Evolutionary conservation across 1,140 invertebrate genomes (phyloP), one percentile per base, ranked within the genome.

Genomic region (Drosophila pachea): DNA sequence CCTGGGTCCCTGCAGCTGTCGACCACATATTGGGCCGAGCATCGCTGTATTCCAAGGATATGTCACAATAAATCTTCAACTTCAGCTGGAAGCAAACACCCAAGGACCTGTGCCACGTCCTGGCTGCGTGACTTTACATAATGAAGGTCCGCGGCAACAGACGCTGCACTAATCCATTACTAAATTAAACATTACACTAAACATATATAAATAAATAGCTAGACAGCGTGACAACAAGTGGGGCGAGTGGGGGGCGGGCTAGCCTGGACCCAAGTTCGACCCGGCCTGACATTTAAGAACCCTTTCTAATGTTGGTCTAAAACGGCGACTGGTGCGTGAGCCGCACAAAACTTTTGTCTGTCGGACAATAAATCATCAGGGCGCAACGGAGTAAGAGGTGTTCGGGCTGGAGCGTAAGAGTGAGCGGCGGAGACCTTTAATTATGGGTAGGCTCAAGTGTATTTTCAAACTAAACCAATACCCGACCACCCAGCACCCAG

Each of bases 161-260:
- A 50, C 54, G 49, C 61, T 59, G 31, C 61, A 54, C 76, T 86
- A 86, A 86, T 86, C 81, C 81, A 86, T 86, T 86, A 86, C 81
- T 86, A 86, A 86, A 86, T 86, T 86, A 86, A 86, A 86, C 81
- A 86, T 73, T 55, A 69, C 71, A 86, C 77, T 86, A 86, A 86
- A 86, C 86, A 52, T 43, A 69, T 66, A 81, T 69, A 86, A 86
- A 86, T 86, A 86, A 86, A 86, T 86, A 86, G 81, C 81, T 81
- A 81, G 79, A 83, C 79, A 67, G 72, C 78, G 79, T 83, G 79
- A 79, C 79, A 74, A 81, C 69, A 84, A 83, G 81, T 82, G 84
- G 71, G 74, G 43, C 68, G 60, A 69, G 61, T 60, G 75, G 42
- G 75, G 42, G 42, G 29, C 40, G 16, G 11, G 14, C 29, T 11